These are phyloP conservation scores for Lagorchestes hirsutus DNA, from an alignment of 2,797 vertebrate species.

Conservation along the genomic window DNA sequence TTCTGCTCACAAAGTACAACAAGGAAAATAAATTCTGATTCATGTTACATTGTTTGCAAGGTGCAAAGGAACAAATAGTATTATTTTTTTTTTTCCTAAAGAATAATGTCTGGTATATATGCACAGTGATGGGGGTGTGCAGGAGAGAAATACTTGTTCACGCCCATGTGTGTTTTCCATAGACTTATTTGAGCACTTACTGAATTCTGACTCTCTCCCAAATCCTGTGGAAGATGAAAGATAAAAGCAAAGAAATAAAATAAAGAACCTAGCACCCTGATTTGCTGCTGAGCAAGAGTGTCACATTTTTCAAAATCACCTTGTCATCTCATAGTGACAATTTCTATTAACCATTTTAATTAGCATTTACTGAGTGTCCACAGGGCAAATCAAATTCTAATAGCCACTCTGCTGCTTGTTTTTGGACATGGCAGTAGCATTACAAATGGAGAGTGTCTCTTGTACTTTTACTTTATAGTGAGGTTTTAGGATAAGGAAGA, in stretches of 20 bases:
- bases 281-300: not conserved
- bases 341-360: constrained; percentile 18
- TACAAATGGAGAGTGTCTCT: constrained; percentile 1
- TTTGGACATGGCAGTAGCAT: not conserved
- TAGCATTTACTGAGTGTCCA: not conserved
- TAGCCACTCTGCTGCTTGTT: constrained; percentile 14
- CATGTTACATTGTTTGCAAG: not conserved
- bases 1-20: not conserved
- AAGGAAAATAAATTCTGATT: constrained; percentile 20
- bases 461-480: constrained; percentile 1
- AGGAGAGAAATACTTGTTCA: constrained; percentile 15
- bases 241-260: constrained; percentile 50
- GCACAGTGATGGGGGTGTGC: not conserved
- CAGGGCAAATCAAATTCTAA: constrained; percentile 1
- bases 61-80: not conserved
- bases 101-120: not conserved
- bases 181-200: not conserved
- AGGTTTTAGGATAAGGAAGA: constrained; percentile 38
- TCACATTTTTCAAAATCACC: not conserved
- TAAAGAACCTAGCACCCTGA: not conserved
- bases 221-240: not conserved
- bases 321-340: not conserved
- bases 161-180: not conserved
- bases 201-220: not conserved
- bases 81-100: not conserved